Evolutionary conservation across 2,888 invertebrate genomes (phyloP).

Genomic region (Archaeoteleia sp.): DNA sequence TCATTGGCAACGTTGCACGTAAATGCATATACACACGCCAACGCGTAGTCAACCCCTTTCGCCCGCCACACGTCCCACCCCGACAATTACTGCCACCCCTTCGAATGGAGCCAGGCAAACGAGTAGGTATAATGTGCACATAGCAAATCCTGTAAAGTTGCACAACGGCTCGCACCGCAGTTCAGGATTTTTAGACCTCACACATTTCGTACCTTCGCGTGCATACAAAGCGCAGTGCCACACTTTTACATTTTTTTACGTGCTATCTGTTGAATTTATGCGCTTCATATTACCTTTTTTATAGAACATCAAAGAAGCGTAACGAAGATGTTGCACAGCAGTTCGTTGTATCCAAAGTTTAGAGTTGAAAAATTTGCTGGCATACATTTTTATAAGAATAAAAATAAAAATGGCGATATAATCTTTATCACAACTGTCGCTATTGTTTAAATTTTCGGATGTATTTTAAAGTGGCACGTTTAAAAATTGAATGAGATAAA

Average conservation of each 20-base stretch:
- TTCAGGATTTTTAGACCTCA: constrained; percentile 35
- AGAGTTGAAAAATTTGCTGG: too few species aligned
- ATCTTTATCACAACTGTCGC: not conserved
- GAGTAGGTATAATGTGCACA: constrained; percentile 58
- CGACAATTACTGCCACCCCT: constrained; percentile 16
- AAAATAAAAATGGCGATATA: too few species aligned
- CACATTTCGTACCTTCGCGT: constrained; percentile 33
- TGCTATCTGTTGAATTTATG: constrained; percentile 43
- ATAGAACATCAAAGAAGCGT: too few species aligned
- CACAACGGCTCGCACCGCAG: constrained; percentile 10
- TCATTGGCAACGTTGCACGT: constrained; percentile 70
- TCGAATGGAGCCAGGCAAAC: constrained; percentile 55
- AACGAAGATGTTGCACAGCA: too few species aligned
- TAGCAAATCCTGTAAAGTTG: constrained; percentile 59
- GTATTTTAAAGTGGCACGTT: not conserved
- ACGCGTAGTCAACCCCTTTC: constrained; percentile 43
- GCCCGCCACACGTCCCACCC: constrained; percentile 12
- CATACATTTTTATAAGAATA: too few species aligned
- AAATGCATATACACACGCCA: constrained; percentile 65
- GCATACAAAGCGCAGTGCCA: constrained; percentile 19
- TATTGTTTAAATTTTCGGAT: too few species aligned
- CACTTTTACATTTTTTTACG: constrained; percentile 37
- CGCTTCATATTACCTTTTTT: too few species aligned
- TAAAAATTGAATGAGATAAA: not conserved
- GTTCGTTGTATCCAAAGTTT: too few species aligned